Evolutionary conservation across 2,797 vertebrate species (phyloP).

Genomic region (Cyprinodon diabolis): DNA sequence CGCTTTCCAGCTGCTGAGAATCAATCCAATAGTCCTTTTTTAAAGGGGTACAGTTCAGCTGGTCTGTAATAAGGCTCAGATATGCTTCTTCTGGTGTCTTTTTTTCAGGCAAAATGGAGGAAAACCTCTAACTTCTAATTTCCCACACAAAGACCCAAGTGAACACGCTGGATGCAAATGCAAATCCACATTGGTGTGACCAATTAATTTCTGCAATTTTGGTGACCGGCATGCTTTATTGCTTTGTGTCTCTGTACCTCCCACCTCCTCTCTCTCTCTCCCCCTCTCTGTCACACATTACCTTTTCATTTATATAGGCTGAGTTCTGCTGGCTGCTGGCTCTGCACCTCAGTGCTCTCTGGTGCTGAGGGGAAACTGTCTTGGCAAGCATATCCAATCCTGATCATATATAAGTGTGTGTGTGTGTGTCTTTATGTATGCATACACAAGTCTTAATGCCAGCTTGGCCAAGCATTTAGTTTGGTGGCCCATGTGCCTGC

Average conservation of each 20-base stretch:
- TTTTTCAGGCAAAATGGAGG: conserved; percentile 22
- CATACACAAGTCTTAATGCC: conserved; percentile 44
- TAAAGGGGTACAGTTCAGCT: not conserved
- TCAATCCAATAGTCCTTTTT: not conserved
- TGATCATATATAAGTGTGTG: conserved; percentile 55
- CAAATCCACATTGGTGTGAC: conserved; percentile 63
- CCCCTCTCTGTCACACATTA: conserved; percentile 34
- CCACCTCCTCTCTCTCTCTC: conserved; percentile 35
- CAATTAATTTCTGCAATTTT: conserved; percentile 76
- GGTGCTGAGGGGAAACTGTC: conserved; percentile 73
- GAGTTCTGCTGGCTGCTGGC: conserved; percentile 61
- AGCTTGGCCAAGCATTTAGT: conserved; percentile 68
- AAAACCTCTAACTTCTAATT: conserved; percentile 40
- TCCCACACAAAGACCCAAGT: conserved; percentile 27
- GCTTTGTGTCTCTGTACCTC: conserved; percentile 61
- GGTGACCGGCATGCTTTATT: conserved; percentile 72
- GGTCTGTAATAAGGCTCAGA: conserved; percentile 1
- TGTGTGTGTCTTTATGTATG: conserved; percentile 10
- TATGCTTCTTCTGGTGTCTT: conserved; percentile 22
- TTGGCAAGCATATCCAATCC: conserved; percentile 76
- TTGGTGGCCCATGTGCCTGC: conserved; percentile 69
- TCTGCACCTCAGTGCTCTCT: conserved; percentile 72
- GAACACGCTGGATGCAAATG: conserved; percentile 63
- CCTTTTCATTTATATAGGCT: conserved; percentile 67
- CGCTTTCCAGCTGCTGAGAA: not conserved